Percentiles rank a stretch among this genome's conserved stretches.
Evolutionary conservation across 2,888 invertebrate species (phyloP).

Genomic region (Apamea monoglypha): DNA sequence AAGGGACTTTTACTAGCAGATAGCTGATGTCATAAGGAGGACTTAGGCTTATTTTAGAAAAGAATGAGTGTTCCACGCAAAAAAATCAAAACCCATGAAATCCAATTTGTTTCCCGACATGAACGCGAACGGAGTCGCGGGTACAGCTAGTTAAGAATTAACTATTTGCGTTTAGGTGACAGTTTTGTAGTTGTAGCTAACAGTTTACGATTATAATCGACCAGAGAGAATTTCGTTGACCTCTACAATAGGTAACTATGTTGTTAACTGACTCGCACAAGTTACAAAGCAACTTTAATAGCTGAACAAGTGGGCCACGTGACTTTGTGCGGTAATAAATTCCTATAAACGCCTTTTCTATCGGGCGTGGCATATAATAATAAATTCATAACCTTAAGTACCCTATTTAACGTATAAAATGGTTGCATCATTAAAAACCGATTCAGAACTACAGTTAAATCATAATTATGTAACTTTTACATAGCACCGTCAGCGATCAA

Average conservation of each 20-base stretch:
- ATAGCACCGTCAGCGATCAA: slow-evolving; percentile 29
- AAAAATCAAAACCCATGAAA: not conserved
- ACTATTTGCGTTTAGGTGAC: not conserved
- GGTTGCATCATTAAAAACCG: slow-evolving; percentile 50
- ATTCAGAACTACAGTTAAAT: slow-evolving; percentile 50
- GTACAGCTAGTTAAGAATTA: not conserved
- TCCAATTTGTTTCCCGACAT: too few relatives aligned
- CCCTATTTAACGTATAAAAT: slow-evolving; percentile 49
- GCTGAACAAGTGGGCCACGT: slow-evolving; percentile 19
- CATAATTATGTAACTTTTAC: slow-evolving; percentile 50
- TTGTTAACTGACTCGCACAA: not conserved
- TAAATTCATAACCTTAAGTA: slow-evolving; percentile 58
- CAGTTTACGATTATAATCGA: not conserved
- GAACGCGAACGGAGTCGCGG: too few relatives aligned
- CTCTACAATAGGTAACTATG: not conserved
- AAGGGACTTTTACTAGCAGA: not conserved
- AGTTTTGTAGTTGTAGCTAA: not conserved
- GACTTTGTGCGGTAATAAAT: slow-evolving; percentile 30
- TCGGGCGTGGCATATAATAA: slow-evolving; percentile 50
- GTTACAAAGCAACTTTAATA: slow-evolving; percentile 26
- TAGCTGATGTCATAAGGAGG: not conserved
- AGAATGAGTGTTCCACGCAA: not conserved
- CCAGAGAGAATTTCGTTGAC: not conserved
- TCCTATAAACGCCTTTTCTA: slow-evolving; percentile 40
- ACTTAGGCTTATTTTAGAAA: not conserved